phyloP scores from a whole-genome alignment of 2,113 vertebrate species.

The Danionella cerebrum region DNA sequence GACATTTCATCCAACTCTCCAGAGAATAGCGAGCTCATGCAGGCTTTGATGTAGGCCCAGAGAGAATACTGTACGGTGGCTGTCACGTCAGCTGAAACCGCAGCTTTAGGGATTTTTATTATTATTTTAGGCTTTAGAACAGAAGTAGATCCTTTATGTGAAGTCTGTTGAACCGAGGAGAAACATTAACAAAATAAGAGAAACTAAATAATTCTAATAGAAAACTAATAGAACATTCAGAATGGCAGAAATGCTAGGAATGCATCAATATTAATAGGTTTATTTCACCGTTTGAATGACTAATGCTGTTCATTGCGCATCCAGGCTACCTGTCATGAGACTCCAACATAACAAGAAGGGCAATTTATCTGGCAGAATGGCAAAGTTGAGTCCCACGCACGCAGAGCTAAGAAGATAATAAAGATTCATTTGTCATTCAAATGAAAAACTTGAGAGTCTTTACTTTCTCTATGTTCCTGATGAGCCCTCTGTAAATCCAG shows the following conservation, averaged over 20 bases:
- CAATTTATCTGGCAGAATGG: not conserved
- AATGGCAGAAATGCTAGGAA: not conserved
- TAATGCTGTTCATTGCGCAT: conserved; percentile 13
- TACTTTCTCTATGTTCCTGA: not conserved
- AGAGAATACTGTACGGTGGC: conserved; percentile 36
- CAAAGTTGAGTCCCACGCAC: not conserved
- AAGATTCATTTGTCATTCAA: conserved; percentile 1
- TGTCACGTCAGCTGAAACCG: conserved; percentile 39
- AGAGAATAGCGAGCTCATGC: conserved; percentile 20
- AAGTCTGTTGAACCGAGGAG: not conserved
- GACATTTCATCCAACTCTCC: conserved; percentile 15
- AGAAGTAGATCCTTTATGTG: not conserved
- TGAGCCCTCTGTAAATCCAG: not conserved
- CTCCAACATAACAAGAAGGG: conserved; percentile 1
- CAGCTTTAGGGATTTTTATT: conserved; percentile 15
- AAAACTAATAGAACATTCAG: conserved; percentile 19
- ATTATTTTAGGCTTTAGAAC: conserved; percentile 8
- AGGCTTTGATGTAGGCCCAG: conserved; percentile 44
- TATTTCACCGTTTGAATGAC: conserved; percentile 20
- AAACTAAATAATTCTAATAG: not conserved
- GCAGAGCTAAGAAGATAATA: conserved; percentile 1
- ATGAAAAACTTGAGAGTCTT: not conserved
- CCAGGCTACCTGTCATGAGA: conserved; percentile 19
- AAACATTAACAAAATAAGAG: not conserved
- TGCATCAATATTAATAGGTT: conserved; percentile 25